Conservation (phyloP, 2,888 invertebrate genomes). For the Sabatieria punctata region DNA sequence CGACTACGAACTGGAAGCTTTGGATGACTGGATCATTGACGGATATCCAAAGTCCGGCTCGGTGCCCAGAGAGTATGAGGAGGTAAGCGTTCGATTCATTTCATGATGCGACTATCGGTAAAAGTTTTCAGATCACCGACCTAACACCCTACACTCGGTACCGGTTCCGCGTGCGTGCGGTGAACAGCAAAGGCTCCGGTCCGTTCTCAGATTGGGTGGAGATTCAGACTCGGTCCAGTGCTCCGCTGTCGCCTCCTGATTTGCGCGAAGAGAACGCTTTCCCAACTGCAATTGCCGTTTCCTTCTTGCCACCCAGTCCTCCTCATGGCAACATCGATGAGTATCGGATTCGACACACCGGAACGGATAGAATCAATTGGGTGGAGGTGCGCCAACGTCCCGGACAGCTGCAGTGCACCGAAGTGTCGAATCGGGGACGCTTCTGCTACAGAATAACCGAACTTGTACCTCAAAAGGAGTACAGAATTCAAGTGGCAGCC, state of each 20-base stretch:
- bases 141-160: slow-evolving; percentile 27
- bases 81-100: too few species aligned
- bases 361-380: slow-evolving; percentile 7
- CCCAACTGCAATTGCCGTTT: slow-evolving; percentile 27
- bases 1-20: slow-evolving; percentile 24
- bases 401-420: slow-evolving; percentile 25
- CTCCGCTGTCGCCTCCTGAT: slow-evolving; percentile 25
- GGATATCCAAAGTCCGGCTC: background rate
- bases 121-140: slow-evolving; percentile 17
- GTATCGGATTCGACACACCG: slow-evolving; percentile 29
- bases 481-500: slow-evolving; percentile 23
- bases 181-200: slow-evolving; percentile 25
- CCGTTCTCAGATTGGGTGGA: slow-evolving; percentile 25
- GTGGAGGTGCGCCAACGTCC: slow-evolving; percentile 17
- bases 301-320: slow-evolving; percentile 27
- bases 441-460: slow-evolving; percentile 28
- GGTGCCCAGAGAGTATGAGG: too few species aligned
- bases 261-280: slow-evolving; percentile 23
- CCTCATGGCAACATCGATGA: slow-evolving; percentile 28
- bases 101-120: background rate
- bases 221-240: slow-evolving; percentile 23
- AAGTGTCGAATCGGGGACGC: slow-evolving; percentile 21
- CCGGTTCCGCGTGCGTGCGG: slow-evolving; percentile 25
- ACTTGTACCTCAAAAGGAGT: slow-evolving; percentile 28
- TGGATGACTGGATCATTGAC: slow-evolving; percentile 21